Conservation (phyloP, 2,888 invertebrate species). For the Pogonocherus hispidulus region DNA sequence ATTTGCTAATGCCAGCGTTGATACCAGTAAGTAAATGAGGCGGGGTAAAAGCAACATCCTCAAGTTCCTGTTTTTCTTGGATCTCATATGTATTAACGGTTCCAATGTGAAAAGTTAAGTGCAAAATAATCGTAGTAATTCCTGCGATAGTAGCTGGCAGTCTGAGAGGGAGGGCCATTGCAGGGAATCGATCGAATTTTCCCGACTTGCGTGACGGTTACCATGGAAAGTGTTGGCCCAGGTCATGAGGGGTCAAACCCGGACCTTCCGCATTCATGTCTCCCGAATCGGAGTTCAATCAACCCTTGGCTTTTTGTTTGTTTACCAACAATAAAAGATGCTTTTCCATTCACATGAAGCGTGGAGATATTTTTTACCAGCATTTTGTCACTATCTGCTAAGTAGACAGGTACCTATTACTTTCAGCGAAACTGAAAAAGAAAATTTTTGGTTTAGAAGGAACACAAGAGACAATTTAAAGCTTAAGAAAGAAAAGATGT, state of each 20-base stretch:
- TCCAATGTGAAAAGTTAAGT: constrained; percentile 32
- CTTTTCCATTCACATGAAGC: constrained; percentile 20
- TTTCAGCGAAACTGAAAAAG: too few species aligned
- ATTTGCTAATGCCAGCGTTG: too few species aligned
- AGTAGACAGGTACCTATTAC: too few species aligned
- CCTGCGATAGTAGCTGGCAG: constrained; percentile 31
- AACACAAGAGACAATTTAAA: too few species aligned
- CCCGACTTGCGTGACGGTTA: constrained; percentile 70
- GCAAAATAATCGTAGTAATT: constrained; percentile 43
- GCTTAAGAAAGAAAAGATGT: too few species aligned
- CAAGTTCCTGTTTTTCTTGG: neutral
- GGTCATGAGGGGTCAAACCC: constrained; percentile 70
- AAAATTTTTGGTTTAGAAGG: too few species aligned
- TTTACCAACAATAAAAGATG: constrained; percentile 53
- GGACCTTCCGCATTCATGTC: constrained; percentile 66
- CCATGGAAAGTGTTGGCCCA: constrained; percentile 71
- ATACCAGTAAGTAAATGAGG: neutral
- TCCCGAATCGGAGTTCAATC: constrained; percentile 56
- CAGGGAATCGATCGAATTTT: constrained; percentile 65
- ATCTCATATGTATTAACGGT: constrained; percentile 11
- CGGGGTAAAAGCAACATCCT: neutral
- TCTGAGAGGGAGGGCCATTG: constrained; percentile 43
- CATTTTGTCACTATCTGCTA: neutral
- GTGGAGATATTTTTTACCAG: neutral
- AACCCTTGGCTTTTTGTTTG: constrained; percentile 54